Percentiles rank a stretch among this genome's conserved stretches.
Conservation (phyloP, 1,140 invertebrate genomes). For the Himalopsyche phryganea region DNA sequence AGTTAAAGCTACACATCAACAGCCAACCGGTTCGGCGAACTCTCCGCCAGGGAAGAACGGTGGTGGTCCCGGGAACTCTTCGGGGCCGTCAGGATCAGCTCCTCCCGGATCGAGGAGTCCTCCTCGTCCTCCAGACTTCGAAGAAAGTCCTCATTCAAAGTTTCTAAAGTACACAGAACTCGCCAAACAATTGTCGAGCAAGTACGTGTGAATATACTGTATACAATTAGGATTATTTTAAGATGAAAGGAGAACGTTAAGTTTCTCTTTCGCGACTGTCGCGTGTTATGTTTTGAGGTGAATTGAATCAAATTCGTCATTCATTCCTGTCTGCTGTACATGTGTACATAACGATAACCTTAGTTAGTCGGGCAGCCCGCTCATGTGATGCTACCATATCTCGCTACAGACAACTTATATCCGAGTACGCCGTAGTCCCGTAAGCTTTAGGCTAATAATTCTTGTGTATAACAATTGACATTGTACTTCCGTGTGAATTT, state of each 20-base stretch:
- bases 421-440: constrained; percentile 32
- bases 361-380: constrained; percentile 36
- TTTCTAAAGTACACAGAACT: constrained; percentile 96
- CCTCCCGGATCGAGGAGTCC: constrained; percentile 54
- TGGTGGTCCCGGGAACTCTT: constrained; percentile 36
- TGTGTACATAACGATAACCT: constrained; percentile 36
- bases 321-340: constrained; percentile 34
- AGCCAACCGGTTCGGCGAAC: constrained; percentile 40
- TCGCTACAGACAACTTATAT: constrained; percentile 40
- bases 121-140: constrained; percentile 60
- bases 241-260: not conserved
- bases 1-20: constrained; percentile 50
- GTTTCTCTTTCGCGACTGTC: constrained; percentile 16
- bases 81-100: constrained; percentile 45
- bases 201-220: constrained; percentile 72
- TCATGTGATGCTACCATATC: constrained; percentile 55
- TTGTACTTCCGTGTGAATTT: constrained; percentile 31
- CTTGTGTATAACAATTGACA: constrained; percentile 32
- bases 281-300: constrained; percentile 19
- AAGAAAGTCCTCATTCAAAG: constrained; percentile 93
- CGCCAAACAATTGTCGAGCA: constrained; percentile 92
- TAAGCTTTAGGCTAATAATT: constrained; percentile 31
- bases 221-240: constrained; percentile 18
- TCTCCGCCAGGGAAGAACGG: constrained; percentile 45
- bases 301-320: constrained; percentile 31